Base-by-base conservation (phyloP, 2,888 invertebrate genomes). In the Parnassius glacialis region DNA sequence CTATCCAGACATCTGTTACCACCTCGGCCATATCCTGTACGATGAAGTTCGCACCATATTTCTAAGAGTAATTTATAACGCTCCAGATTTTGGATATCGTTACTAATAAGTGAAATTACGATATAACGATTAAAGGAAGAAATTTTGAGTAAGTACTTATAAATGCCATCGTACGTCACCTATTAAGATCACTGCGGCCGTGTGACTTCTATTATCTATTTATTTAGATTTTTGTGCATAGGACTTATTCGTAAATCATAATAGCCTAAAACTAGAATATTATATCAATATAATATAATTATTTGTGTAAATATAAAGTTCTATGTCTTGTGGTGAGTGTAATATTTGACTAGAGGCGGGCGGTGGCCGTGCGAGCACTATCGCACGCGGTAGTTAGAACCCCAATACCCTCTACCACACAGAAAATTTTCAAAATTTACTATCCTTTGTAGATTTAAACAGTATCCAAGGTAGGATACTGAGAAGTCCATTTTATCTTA, bases 231-330 rank as follows among this genome's bases (percentile, higher is more conserved):
- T 79, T 78, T 80, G 80, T 79, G 80, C 79, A 83, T 77, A 80
- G 78, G 75, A 82, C 87, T 85, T 84, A 89, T 73, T 78, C 74
- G 74, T 85, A 90, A 90, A 88, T 86, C 83, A 90, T 86, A 90
- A 86, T 84, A 78, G 85, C 88, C 89, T 92, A 89, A 88, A 90
- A 85, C 92, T 92, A 92, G 89, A 90, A 90, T 90, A 92, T 87
- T 90, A 90, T 90, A 89, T 90, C 83, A 86, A 88, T 92, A 91
- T 90, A 92, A 90, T 88, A 84, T 87, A 87, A 87, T 88, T 88
- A 87, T 92, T 87, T 91, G 88, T 92, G 89, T 92, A 92, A 92
- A 92, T 92, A 92, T 92, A 91, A 89, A 90, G 87, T 85, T 90
- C 91, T 92, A 92, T 91, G 87, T 92, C 79, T 84, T 84, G 85